These are phyloP conservation scores for Euphydryas editha DNA, from an alignment of 2,888 invertebrate species.

Conservation along the genomic window DNA sequence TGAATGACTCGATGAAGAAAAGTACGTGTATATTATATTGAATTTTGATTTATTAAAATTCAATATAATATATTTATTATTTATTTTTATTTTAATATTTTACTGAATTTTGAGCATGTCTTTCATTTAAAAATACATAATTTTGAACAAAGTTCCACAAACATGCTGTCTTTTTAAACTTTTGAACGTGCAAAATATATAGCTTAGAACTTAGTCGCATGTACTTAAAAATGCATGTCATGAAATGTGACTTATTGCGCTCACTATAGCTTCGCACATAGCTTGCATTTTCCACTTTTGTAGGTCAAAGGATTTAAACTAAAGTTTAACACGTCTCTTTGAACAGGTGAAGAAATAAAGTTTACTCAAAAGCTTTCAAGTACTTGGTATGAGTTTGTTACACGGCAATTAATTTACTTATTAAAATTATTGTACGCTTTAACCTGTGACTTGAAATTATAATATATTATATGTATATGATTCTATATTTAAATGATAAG, in stretches of 20 bases:
- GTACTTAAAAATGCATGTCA: constrained; percentile 17
- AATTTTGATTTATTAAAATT: too few relatives aligned
- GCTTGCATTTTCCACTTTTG: constrained; percentile 11
- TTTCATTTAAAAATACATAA: not conserved
- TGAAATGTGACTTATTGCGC: constrained; percentile 22
- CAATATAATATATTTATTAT: too few relatives aligned
- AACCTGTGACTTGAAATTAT: too few relatives aligned
- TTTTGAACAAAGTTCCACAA: not conserved
- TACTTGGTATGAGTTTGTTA: not conserved
- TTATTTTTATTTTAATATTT: too few relatives aligned
- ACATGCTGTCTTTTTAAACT: constrained; percentile 22
- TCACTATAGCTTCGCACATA: constrained; percentile 8
- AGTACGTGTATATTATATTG: too few relatives aligned
- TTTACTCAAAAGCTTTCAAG: constrained; percentile 7
- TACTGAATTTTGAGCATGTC: too few relatives aligned
- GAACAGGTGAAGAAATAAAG: constrained; percentile 19
- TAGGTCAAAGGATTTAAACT: constrained; percentile 16
- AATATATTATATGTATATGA: too few relatives aligned
- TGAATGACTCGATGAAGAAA: too few relatives aligned
- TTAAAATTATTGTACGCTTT: not conserved
- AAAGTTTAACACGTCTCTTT: constrained; percentile 4
- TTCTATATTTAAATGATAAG: not conserved
- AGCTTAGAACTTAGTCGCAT: constrained; percentile 1
- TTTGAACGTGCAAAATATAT: not conserved
- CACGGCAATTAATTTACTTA: not conserved